Evolutionary conservation across 2,888 invertebrate genomes (phyloP), one percentile per base, ranked within the genome.

Genomic region (Horisme vitalbata): DNA sequence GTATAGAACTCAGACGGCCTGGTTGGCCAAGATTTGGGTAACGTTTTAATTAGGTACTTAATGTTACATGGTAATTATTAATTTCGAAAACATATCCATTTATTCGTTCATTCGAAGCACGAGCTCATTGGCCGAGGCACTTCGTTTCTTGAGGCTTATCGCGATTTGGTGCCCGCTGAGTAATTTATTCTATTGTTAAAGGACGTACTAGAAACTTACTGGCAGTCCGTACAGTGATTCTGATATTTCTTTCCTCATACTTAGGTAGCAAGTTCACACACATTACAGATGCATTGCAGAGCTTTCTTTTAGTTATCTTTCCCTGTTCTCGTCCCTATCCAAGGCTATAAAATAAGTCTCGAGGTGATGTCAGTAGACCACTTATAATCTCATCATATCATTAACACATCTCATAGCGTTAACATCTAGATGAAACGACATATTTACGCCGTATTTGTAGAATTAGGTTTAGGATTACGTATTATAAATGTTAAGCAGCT

Each of bases 391-490:
- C 67, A 78, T 83, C 86, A 87, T 88, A 87, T 88, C 87, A 83
- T 83, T 80, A 61, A 82, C 72, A 86, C 81, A 87, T 86, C 74
- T 87, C 85, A 84, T 88, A 87, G 85, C 75, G 74, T 75, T 71
- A 79, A 79, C 79, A 80, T 82, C 63, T 83, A 80, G 75, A 64
- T 50, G 65, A 76, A 79, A 78, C 78, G 65, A 81, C 79, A 79
- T 73, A 80, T 81, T 80, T 77, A 80, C 63, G 71, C 74, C 62
- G 59, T 75, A 69, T 71, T 71, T 65, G 65, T 79, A 82, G 73
- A 61, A 57, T 82, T 43, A 48, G 47, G 74, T 60, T 60, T 79
- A 75, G 66, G 61, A 62, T 68, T 71, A 69, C 63, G 63, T 68
- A 70, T 69, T 65, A 47, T 73, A 74, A n/a, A 71, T 52, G 55